These are phyloP conservation scores for Drosophila insularis DNA, from an alignment of 1,140 invertebrate species.

Conservation along the genomic window DNA sequence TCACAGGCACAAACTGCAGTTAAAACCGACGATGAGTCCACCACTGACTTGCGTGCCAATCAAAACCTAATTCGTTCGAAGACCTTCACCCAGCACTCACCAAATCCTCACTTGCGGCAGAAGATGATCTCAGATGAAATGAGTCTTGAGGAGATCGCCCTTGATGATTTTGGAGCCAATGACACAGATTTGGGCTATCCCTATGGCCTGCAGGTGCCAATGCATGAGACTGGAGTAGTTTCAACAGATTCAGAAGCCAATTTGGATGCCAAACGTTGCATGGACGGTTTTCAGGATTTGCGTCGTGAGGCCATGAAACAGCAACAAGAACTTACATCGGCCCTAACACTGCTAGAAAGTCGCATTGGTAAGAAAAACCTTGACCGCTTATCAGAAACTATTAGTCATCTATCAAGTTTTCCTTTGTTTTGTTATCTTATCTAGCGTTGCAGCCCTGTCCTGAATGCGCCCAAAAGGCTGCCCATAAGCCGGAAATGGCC, in stretches of 20 bases:
- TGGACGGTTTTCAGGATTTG: constrained; percentile 85
- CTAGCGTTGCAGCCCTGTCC: constrained; percentile 64
- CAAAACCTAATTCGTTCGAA: constrained; percentile 84
- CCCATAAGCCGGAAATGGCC: constrained; percentile 77
- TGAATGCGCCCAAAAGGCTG: constrained; percentile 65
- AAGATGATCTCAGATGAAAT: constrained; percentile 84
- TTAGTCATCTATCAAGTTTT: not conserved
- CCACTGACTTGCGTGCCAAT: constrained; percentile 35
- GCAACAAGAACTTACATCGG: constrained; percentile 85
- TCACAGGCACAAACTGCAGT: constrained; percentile 23
- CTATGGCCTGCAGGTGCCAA: constrained; percentile 84
- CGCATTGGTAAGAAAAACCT: constrained; percentile 51
- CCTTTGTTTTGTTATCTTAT: not conserved
- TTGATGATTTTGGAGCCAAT: constrained; percentile 85
- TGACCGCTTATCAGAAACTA: not conserved
- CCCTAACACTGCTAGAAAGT: constrained; percentile 71
- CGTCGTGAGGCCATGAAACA: constrained; percentile 86
- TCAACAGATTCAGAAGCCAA: constrained; percentile 84
- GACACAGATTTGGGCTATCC: constrained; percentile 84
- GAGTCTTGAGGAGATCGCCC: constrained; percentile 90
- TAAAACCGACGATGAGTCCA: constrained; percentile 19
- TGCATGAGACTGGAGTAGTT: constrained; percentile 36
- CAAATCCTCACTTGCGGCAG: constrained; percentile 83
- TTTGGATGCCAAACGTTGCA: constrained; percentile 86
- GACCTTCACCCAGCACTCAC: constrained; percentile 85